Evolutionary conservation across 2,797 vertebrate genomes (phyloP), one percentile per base, ranked within the genome.

Genomic region (Thunnus albacares): DNA sequence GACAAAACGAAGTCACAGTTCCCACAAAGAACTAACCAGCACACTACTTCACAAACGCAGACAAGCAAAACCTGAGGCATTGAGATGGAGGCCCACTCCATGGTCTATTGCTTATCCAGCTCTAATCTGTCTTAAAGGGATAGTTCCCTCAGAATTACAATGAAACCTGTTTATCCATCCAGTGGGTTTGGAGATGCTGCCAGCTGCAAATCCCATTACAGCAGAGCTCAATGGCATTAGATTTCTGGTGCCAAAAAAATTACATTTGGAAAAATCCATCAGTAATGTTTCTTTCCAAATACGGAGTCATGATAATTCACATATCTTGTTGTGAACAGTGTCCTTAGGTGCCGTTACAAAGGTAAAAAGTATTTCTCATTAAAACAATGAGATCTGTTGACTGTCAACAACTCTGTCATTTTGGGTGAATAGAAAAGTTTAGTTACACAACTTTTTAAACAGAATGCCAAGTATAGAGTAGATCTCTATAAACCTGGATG

Each of bases 1-100:
- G 58, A 77, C 73, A 65, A 81, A 69, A 75, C 78, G 49, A 73
- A 82, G 78, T 87, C 26, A n/a, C 45, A 38, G 74, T 26, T 85
- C 56, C 77, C 75, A 71, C 63, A 71, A 53, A 20, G 47, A 86
- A 33, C 57, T 35, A 62, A 68, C 64, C 59, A 38, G 22, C 63
- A 5, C 24, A 60, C 33, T 59, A 30, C 53, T 59, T 62, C 55
- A 81, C 7, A 64, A 22, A 71, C 1, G 43, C 20, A 52, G 5
- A 12, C 41, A 24, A 18, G n/a, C 18, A 24, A 53, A 57, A 47
- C n/a, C 3, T 30, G 9, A 58, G 61, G 30, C 12, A 11, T 0
- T 28, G 10, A 64, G 6, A 53, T 15, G 3, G 4, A 66, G 38
- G 69, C 22, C 3, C 17, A 12, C 12, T 43, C 17, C 14, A 14